Base-by-base conservation (phyloP, 1,140 invertebrate genomes). In the Halotydeus destructor region DNA sequence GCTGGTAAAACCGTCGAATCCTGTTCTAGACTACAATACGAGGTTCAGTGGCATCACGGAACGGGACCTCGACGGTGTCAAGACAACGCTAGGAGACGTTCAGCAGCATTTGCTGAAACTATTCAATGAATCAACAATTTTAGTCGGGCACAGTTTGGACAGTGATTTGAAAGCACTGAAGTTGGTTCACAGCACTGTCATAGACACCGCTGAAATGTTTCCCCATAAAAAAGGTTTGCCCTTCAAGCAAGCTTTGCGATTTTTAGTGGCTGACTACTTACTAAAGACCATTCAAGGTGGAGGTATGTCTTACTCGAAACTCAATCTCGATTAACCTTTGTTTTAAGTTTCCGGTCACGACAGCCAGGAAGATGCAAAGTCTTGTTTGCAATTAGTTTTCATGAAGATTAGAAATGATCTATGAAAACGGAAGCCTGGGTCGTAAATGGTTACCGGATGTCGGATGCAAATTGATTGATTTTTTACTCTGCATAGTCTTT, bases 131-230 rank as follows among this genome's bases (percentile, higher is more conserved):
- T 77, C 84, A 60, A 84, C 84, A 1, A 89, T 97, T 54, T 63
- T 98, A 3, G 75, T 97, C 44, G 93, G 93, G 5, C 93, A 98
- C 60, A 86, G 82, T 64, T 69, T 98, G 48, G 91, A 97, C 57
- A 89, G 78, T 56, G 93, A 98, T 67, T 73, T 97, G 51, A 78
- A 81, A 61, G 81, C 86, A 24, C 64, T 97, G 1, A 91, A 86
- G 41, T 59, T 96, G 14, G 74, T 93, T 43, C 91, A 97, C 55
- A 69, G 74, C 44, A 79, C 73, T 19, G 74, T 96, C 6, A 76
- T 97, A n/a, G 89, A 97, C 58, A 97, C 91, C 0, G 83, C 84
- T 50, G 65, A 93, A 19, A 69, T 97, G 36, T 97, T 86, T 65
- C 91, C 89, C 12, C 91, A 98, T 61, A 78, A 78, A 62, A 72